phyloP scores from a whole-genome alignment of 53 echinoderm and acorn worm genomes.

The Holothuria leucospilota region DNA sequence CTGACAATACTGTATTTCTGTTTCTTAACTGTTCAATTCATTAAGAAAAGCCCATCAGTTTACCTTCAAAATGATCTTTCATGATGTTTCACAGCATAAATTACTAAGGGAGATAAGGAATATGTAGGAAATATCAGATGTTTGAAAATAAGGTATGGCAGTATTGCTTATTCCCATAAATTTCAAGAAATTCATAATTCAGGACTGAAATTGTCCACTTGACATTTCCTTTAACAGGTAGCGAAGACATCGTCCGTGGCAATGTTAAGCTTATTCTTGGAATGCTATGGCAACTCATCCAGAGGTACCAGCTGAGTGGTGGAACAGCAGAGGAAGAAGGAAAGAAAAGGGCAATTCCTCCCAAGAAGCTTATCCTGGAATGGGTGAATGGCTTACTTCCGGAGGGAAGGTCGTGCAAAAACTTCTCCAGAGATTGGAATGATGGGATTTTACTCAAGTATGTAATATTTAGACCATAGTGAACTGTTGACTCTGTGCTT shows the following conservation, averaged over 20 bases:
- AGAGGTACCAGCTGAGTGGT: slow-evolving; percentile 85
- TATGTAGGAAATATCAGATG: no score
- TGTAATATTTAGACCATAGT: not conserved
- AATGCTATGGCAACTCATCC: slow-evolving; percentile 81
- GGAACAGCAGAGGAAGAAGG: not conserved
- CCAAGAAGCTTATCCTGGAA: slow-evolving; percentile 90
- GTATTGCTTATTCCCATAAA: no score
- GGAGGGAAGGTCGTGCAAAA: slow-evolving; percentile 60
- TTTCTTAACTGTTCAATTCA: no score
- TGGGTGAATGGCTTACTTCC: slow-evolving; percentile 93
- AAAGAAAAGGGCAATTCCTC: slow-evolving; percentile 56
- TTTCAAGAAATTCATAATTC: no score
- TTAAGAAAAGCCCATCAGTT: no score
- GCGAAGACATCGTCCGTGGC: slow-evolving; percentile 84
- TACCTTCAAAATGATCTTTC: no score
- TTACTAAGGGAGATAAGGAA: no score
- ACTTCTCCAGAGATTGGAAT: slow-evolving; percentile 94
- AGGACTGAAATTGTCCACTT: no score
- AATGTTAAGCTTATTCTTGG: slow-evolving; percentile 93
- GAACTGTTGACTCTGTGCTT: no score
- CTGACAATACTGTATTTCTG: no score
- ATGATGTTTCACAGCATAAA: no score
- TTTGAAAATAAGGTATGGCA: no score
- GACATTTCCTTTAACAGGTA: slow-evolving; percentile 54
- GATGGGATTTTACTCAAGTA: slow-evolving; percentile 91